A percentile compares a stretch with the other conserved stretches of the same genome.
Conservation (phyloP, 2,797 vertebrate genomes). For the Botia almorhae region DNA sequence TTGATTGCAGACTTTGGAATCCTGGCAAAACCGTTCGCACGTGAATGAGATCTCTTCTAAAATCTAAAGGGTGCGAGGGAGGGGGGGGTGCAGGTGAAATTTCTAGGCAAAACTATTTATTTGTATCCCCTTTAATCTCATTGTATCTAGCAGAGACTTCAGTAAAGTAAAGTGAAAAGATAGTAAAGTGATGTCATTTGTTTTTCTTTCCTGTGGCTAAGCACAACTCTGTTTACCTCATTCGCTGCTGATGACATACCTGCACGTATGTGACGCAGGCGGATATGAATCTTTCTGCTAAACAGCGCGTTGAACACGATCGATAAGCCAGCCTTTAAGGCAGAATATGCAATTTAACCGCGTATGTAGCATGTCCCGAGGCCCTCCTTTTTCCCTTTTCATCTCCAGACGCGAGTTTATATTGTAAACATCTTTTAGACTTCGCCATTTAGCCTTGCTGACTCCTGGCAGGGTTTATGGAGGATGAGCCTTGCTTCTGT, state of each 20-base stretch:
- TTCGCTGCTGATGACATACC: neutral
- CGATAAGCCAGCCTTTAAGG: slow-evolving; percentile 36
- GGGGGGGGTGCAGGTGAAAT: no score
- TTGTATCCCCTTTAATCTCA: neutral
- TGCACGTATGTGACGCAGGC: neutral
- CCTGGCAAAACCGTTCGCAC: no score
- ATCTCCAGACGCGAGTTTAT: slow-evolving; percentile 30
- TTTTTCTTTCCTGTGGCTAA: neutral
- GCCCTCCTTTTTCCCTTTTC: slow-evolving; percentile 16
- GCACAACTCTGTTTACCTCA: neutral
- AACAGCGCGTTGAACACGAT: neutral
- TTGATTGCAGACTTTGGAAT: no score
- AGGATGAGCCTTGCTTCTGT: slow-evolving; percentile 62
- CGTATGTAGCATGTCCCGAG: neutral
- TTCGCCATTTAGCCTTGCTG: slow-evolving; percentile 54
- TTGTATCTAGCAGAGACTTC: neutral
- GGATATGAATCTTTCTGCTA: slow-evolving; percentile 11
- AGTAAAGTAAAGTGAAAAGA: no score
- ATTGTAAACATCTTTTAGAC: slow-evolving; percentile 40
- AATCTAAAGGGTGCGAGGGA: no score
- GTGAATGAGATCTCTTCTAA: no score
- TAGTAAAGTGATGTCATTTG: neutral
- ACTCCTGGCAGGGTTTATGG: slow-evolving; percentile 58
- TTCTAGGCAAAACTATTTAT: neutral
- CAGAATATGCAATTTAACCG: slow-evolving; percentile 7